Percentiles rank a stretch among this genome's conserved stretches.
These are phyloP conservation scores for Sternotherus odoratus DNA, from an alignment of 2,797 vertebrate genomes.

Conservation along the genomic window DNA sequence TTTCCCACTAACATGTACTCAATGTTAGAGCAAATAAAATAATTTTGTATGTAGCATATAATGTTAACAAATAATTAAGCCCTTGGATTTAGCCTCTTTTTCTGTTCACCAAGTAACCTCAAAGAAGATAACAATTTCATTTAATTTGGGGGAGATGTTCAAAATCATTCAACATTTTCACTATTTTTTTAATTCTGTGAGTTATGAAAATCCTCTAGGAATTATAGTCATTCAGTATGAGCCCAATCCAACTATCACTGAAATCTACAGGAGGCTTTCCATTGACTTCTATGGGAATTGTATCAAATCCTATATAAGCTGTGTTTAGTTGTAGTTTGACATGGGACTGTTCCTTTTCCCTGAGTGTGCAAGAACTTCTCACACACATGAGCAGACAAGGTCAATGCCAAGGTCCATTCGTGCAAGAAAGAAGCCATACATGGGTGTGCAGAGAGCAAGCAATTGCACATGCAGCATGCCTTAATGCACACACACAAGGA, in stretches of 20 bases:
- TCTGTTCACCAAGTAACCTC: slow-evolving; percentile 18
- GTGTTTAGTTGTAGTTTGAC: rapidly evolving
- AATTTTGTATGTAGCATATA: slow-evolving; percentile 44
- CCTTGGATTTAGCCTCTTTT: slow-evolving; percentile 45
- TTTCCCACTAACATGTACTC: slow-evolving; percentile 51
- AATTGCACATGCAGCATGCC: rapidly evolving
- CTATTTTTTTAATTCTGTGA: neutral
- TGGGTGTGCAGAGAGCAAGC: neutral
- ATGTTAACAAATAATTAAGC: slow-evolving; percentile 56
- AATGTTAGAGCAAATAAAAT: slow-evolving; percentile 51
- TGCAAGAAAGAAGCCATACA: neutral
- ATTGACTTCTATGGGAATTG: rapidly evolving
- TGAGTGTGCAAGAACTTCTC: neutral
- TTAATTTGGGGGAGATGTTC: neutral
- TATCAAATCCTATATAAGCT: rapidly evolving
- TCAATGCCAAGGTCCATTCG: rapidly evolving
- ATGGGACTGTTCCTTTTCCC: rapidly evolving
- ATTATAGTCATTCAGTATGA: rapidly evolving
- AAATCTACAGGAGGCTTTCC: neutral
- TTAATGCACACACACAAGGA: rapidly evolving
- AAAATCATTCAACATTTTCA: neutral
- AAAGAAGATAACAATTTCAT: slow-evolving; percentile 1
- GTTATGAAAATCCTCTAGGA: neutral
- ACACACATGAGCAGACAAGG: rapidly evolving
- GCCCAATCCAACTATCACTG: rapidly evolving